Evolutionary conservation across 2,888 invertebrate genomes (phyloP).

Genomic region (Adela reaumurella): DNA sequence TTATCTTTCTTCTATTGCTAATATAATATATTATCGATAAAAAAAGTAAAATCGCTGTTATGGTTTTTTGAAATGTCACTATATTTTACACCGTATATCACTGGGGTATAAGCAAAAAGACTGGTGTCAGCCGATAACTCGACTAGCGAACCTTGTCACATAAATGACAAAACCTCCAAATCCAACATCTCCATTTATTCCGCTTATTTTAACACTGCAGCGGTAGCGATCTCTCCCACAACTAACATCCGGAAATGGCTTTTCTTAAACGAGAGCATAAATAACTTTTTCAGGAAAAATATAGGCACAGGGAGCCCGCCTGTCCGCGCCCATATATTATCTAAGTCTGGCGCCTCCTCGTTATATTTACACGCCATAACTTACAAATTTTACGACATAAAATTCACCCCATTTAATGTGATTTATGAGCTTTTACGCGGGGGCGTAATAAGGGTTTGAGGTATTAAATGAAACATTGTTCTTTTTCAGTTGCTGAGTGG

Average conservation of each 20-base stretch:
- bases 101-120: no score
- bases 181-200: background rate
- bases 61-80: no score
- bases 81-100: no score
- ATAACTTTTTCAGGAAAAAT: background rate
- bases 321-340: background rate
- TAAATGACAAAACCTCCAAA: no score
- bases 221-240: background rate
- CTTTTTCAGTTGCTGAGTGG: background rate
- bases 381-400: background rate
- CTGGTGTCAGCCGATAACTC: no score
- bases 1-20: no score
- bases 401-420: background rate
- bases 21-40: no score
- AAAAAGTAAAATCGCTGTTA: no score
- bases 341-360: background rate
- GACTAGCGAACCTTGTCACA: no score
- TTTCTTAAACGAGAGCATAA: background rate
- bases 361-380: background rate
- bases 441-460: background rate
- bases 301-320: background rate
- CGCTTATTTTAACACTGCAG: background rate
- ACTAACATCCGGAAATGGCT: background rate
- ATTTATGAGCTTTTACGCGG: background rate
- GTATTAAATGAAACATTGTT: background rate